Base-by-base conservation (phyloP, 23 tunicate genomes). In the Halocynthia aurantium region DNA sequence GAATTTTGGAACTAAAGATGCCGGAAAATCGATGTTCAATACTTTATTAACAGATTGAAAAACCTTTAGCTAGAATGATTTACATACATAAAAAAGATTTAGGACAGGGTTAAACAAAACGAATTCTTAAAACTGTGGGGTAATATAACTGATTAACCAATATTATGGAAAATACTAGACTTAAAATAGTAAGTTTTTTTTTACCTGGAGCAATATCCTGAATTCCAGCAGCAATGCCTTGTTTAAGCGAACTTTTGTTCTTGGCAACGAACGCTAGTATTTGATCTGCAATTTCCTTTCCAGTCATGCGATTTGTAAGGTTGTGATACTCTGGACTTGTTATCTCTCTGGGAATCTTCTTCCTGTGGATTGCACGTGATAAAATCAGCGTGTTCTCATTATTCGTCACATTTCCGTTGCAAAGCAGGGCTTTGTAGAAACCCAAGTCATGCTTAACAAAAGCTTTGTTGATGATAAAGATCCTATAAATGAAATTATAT, bases 261-360 rank as follows among this genome's bases (percentile, higher is more conserved):
- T 55, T 50, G 11, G 55, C 31, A 8, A 74, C 6, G 64, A 74
- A 74, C 56, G 55, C 21, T 7, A 74, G 18, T 8, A 74, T n/a
- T 52, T 56, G 56, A 17, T 74, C 78, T 22, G 78, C 64, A 15
- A 74, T 74, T 53, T 74, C 62, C 31, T 53, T n/a, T 1, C 22
- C 78, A 22, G 4, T 56, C 5, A 54, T 22, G 55, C 64, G 55
- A 54, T 12, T 8, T 8, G 64, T 0, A 62, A 74, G 18, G 17
- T 53, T 10, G 11, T 53, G 31, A 12, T n/a, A 19, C 31, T 62
- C 10, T 56, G 56, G 7, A 54, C 56, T 44, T 10, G 17, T 22
- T 54, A 54, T 44, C 20, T 8, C 19, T 51, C 6, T 31, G 10
- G 78, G 78, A 2, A 74, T 74, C 21, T 56, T 74, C 64, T 74